phyloP scores from a whole-genome alignment of 2,113 vertebrate species.

The Mus musculus region DNA sequence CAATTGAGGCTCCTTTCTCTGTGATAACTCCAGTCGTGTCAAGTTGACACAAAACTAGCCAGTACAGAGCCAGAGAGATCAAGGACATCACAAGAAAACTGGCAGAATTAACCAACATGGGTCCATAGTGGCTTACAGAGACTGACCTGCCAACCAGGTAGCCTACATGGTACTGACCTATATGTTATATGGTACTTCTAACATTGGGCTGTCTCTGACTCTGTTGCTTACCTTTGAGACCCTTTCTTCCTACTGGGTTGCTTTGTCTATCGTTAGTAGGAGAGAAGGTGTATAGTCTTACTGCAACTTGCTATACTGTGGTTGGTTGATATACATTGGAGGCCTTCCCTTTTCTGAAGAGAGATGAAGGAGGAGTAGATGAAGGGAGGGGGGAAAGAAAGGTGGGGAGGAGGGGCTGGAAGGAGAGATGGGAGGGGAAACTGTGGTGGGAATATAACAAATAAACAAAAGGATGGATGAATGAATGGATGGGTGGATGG shows the following conservation, averaged over 20 bases:
- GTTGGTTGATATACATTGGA: background rate
- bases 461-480: accelerated
- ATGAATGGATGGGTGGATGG: too few relatives aligned
- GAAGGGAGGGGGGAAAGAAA: background rate
- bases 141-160: background rate
- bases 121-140: background rate
- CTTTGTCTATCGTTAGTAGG: background rate
- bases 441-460: background rate
- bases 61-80: background rate
- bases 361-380: background rate
- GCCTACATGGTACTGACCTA: background rate
- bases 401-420: background rate
- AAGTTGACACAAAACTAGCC: too few relatives aligned
- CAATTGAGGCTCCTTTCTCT: too few relatives aligned
- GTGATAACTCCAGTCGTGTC: too few relatives aligned
- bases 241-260: background rate
- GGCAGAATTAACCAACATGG: background rate
- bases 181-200: background rate
- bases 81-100: background rate
- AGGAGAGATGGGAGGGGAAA: background rate
- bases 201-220: background rate
- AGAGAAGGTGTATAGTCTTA: background rate
- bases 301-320: background rate
- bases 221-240: background rate
- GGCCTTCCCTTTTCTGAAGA: background rate